phyloP scores from a whole-genome alignment of 1,140 invertebrate genomes.

The Drosophila eugracilis region DNA sequence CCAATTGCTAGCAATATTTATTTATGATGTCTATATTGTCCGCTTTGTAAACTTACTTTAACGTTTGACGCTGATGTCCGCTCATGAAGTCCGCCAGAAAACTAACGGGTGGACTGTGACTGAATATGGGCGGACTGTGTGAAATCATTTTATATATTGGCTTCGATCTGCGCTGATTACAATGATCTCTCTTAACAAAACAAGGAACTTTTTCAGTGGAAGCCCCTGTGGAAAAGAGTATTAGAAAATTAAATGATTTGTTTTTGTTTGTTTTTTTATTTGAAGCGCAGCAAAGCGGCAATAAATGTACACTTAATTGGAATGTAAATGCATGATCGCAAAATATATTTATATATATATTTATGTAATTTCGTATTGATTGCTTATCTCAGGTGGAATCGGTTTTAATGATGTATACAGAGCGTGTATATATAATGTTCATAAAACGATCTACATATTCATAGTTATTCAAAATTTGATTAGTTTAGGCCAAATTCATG shows the following conservation, averaged over 20 bases:
- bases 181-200: constrained; percentile 57
- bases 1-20: constrained; percentile 37
- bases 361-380: constrained; percentile 25
- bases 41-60: constrained; percentile 72
- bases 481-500: constrained; percentile 6
- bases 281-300: constrained; percentile 32
- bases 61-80: constrained; percentile 78
- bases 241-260: constrained; percentile 50
- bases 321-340: constrained; percentile 38
- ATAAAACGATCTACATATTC: no score
- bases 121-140: constrained; percentile 89
- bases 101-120: constrained; percentile 87
- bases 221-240: constrained; percentile 65
- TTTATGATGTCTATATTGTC: constrained; percentile 11
- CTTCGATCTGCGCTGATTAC: constrained; percentile 51
- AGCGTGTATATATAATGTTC: no score
- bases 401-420: constrained; percentile 13
- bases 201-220: constrained; percentile 68
- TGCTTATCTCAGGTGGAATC: constrained; percentile 41
- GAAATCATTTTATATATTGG: constrained; percentile 86
- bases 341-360: constrained; percentile 19
- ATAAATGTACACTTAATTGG: constrained; percentile 52
- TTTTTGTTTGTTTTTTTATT: constrained; percentile 44
- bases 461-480: not conserved
- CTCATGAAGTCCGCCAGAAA: constrained; percentile 86